Evolutionary conservation across 2,888 invertebrate species (phyloP).

Genomic region (Rhagonycha lutea): DNA sequence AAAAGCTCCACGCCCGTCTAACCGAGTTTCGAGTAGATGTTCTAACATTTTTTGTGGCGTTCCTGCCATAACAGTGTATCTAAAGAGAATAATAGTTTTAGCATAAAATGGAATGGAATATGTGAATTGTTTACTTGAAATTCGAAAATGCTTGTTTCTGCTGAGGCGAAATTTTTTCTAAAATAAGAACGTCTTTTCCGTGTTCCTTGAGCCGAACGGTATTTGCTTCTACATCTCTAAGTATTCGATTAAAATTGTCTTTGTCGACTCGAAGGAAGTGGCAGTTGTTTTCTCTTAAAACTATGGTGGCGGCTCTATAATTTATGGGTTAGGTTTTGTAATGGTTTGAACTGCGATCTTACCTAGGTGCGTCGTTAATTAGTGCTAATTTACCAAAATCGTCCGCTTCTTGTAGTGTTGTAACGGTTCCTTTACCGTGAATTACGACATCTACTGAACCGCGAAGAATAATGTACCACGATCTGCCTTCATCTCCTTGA

Average conservation of each 20-base stretch:
- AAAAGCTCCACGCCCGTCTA: slow-evolving; percentile 64
- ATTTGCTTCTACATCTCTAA: slow-evolving; percentile 85
- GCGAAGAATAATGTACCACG: slow-evolving; percentile 82
- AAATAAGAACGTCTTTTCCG: slow-evolving; percentile 79
- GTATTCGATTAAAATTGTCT: slow-evolving; percentile 81
- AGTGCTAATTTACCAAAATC: slow-evolving; percentile 86
- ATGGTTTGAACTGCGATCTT: slow-evolving; percentile 36
- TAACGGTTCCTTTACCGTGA: slow-evolving; percentile 82
- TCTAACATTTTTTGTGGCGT: slow-evolving; percentile 86
- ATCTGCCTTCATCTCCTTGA: slow-evolving; percentile 83
- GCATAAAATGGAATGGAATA: background rate
- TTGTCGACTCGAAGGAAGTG: slow-evolving; percentile 84
- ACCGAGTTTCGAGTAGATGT: slow-evolving; percentile 78
- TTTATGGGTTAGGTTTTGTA: background rate
- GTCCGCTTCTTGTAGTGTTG: slow-evolving; percentile 80
- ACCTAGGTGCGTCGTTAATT: slow-evolving; percentile 84
- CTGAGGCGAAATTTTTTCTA: slow-evolving; percentile 71
- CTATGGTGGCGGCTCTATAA: slow-evolving; percentile 78
- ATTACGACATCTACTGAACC: slow-evolving; percentile 86
- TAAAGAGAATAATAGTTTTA: slow-evolving; percentile 44
- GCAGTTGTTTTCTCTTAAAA: slow-evolving; percentile 79
- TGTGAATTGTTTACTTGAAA: slow-evolving; percentile 61
- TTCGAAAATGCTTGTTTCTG: slow-evolving; percentile 60
- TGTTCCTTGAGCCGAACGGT: slow-evolving; percentile 83
- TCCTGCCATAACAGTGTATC: slow-evolving; percentile 86